Evolutionary conservation across 2,888 invertebrate genomes (phyloP), one percentile per base, ranked within the genome.

Genomic region (Anodontia alba): DNA sequence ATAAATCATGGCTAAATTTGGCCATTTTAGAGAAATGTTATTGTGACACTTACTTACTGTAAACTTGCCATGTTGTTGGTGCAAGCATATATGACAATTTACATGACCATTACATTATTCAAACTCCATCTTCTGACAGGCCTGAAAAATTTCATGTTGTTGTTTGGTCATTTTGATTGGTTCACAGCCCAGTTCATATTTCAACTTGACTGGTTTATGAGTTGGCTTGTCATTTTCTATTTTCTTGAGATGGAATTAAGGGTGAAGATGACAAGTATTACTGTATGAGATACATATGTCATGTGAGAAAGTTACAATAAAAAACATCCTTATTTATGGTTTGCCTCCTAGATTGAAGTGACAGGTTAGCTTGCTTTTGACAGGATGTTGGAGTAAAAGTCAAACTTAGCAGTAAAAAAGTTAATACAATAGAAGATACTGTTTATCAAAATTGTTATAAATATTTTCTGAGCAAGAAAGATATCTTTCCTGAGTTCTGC

Each of bases 21-120:
- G 5, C 38, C 49, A 49, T 15, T 3, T n/a, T 49, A 49, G n/a
- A 49, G 49, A 7, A 49, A 49, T 49, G 49, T n/a, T 54, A 23
- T 5, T 26, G 7, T 54, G 12, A 20, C n/a, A n/a, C 54, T 54
- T 3, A 8, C 20, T 15, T 49, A 20, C 49, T 54, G 54, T 54
- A 26, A 33, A 33, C 5, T 12, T 31, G 17, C 33, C 62, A 33
- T 62, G 62, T 62, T 33, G 33, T 17, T 62, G 17, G 33, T 62
- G 62, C 17, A 29, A 62, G 29, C 20, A 20, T 62, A 62, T 33
- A 62, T 62, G 62, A 62, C 62, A 33, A 33, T 62, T 62, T 33
- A 62, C 62, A 62, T 62, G 33, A 20, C 31, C 62, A 20, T 62
- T 62, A 62, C 62, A 62, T 62, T 62, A 62, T 7, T 62, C 62